Percentiles rank a stretch among this genome's conserved stretches.
Conservation (phyloP, 2,888 invertebrate genomes). For the Chrysomela aeneicollis region DNA sequence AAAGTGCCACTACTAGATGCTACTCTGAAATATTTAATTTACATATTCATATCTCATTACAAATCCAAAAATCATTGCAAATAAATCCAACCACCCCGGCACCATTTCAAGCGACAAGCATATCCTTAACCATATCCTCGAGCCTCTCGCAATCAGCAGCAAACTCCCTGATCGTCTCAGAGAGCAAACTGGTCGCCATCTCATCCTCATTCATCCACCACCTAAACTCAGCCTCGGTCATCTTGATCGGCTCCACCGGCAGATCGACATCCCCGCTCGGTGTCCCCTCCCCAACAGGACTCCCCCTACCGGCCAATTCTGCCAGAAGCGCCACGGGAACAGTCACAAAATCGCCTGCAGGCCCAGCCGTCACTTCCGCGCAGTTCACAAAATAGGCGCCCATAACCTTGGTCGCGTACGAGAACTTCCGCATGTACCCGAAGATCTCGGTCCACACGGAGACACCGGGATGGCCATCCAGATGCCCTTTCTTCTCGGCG, state of each 20-base stretch:
- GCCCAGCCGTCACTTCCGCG: constrained; percentile 89
- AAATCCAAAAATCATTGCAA: too few relatives aligned
- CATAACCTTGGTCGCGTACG: constrained; percentile 97
- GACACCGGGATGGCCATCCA: constrained; percentile 94
- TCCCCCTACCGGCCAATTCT: constrained; percentile 80
- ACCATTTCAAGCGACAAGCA: constrained; percentile 35
- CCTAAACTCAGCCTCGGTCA: constrained; percentile 88
- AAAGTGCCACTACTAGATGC: too few relatives aligned
- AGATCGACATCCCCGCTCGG: constrained; percentile 72
- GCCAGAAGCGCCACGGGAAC: constrained; percentile 91
- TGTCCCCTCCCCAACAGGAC: constrained; percentile 68
- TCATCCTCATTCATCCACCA: constrained; percentile 97
- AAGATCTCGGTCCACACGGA: constrained; percentile 92
- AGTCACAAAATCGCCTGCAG: constrained; percentile 96
- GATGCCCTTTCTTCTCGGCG: constrained; percentile 68
- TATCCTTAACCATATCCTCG: constrained; percentile 69
- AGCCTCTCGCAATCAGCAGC: constrained; percentile 91
- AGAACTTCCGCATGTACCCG: constrained; percentile 98
- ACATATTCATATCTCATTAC: too few relatives aligned
- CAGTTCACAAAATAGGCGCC: constrained; percentile 97
- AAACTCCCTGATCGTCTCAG: constrained; percentile 97
- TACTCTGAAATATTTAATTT: too few relatives aligned
- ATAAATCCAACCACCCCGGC: too few relatives aligned
- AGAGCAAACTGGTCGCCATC: constrained; percentile 96
- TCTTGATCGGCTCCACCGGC: constrained; percentile 76